Conservation (phyloP, 1,140 invertebrate species). For the Pinna nobilis region DNA sequence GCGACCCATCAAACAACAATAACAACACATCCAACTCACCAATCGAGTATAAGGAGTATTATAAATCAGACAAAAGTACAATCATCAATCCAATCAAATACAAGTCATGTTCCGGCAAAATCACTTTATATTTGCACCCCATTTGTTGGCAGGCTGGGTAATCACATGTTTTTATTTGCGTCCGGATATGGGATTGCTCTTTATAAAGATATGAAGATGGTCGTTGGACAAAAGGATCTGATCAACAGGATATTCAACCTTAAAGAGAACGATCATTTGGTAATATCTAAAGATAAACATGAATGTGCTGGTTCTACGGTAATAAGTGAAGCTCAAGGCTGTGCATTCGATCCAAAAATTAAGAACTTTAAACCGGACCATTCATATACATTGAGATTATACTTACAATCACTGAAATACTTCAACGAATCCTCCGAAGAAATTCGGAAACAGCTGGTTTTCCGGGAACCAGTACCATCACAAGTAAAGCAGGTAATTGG, state of each 20-base stretch:
- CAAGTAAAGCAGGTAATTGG: constrained; percentile 26
- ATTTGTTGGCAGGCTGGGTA: constrained; percentile 44
- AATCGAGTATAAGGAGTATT: too few species aligned
- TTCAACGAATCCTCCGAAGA: constrained; percentile 34
- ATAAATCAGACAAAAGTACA: too few species aligned
- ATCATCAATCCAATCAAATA: background rate
- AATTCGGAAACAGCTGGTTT: constrained; percentile 48
- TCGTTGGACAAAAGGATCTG: background rate
- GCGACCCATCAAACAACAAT: background rate
- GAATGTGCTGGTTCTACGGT: background rate
- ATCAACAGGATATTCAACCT: constrained; percentile 10
- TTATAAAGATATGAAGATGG: constrained; percentile 20
- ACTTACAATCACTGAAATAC: constrained; percentile 56
- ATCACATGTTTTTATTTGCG: constrained; percentile 47
- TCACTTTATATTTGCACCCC: constrained; percentile 20
- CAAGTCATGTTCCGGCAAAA: background rate
- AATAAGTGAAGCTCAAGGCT: background rate
- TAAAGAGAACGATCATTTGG: background rate
- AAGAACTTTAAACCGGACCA: constrained; percentile 2
- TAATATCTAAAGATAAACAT: background rate
- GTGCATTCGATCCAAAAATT: constrained; percentile 24
- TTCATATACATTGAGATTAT: constrained; percentile 27
- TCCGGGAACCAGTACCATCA: constrained; percentile 32
- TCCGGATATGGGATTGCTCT: constrained; percentile 41
- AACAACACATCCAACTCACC: background rate